Evolutionary conservation across 2,113 vertebrate genomes (phyloP).

Genomic region (Prunella fulvescens): DNA sequence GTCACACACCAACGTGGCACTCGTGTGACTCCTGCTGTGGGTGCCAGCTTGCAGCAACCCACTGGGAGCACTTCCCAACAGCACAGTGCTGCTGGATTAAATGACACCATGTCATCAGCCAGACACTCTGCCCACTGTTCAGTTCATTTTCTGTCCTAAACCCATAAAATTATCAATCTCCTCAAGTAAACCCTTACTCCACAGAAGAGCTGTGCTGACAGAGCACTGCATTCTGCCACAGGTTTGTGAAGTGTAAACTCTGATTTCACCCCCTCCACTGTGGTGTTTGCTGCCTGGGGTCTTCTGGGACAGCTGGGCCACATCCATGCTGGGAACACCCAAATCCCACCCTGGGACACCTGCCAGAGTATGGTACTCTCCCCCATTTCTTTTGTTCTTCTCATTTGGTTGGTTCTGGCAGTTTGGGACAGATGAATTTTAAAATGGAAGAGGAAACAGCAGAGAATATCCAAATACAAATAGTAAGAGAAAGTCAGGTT

Average conservation of each 20-base stretch:
- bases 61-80: neutral
- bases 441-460: neutral
- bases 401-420: neutral
- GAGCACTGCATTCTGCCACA: neutral
- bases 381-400: neutral
- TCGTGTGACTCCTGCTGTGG: neutral
- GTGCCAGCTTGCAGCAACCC: neutral
- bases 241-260: neutral
- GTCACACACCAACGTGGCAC: fast-evolving
- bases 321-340: neutral
- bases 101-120: fast-evolving
- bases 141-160: neutral
- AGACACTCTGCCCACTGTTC: fast-evolving
- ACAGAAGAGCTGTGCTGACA: neutral
- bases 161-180: neutral
- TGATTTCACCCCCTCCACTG: neutral
- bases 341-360: fast-evolving
- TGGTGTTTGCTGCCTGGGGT: fast-evolving
- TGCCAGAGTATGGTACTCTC: neutral
- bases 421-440: neutral
- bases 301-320: neutral
- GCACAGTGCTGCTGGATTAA: neutral
- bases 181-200: neutral
- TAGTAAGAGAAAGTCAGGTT: neutral
- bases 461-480: neutral